phyloP scores from a whole-genome alignment of 2,113 vertebrate species.

The Clarias gariepinus region DNA sequence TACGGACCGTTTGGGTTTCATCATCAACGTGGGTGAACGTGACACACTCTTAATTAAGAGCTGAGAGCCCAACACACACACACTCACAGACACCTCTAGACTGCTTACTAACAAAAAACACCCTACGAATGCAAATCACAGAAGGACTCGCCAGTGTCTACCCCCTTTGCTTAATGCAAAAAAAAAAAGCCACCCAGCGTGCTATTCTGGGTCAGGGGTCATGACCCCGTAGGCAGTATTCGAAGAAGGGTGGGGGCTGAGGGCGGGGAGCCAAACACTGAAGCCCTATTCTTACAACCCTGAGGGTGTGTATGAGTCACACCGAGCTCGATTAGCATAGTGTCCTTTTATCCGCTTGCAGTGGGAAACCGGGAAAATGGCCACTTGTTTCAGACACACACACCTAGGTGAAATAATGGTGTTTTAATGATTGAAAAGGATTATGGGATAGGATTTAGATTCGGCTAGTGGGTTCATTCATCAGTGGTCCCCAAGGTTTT shows the following conservation, averaged over 20 bases:
- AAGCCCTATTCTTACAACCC: slow-evolving; percentile 29
- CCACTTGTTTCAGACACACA: neutral
- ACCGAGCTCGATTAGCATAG: slow-evolving; percentile 20
- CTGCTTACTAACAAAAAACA: slow-evolving; percentile 52
- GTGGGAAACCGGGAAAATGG: neutral
- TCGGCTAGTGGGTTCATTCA: neutral
- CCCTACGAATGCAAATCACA: slow-evolving; percentile 1
- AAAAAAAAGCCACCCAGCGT: slow-evolving; percentile 24
- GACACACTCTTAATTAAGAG: slow-evolving; percentile 22
- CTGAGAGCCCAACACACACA: neutral
- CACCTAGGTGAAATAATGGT: neutral
- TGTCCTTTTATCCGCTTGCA: slow-evolving; percentile 24
- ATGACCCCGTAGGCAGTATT: slow-evolving; percentile 26
- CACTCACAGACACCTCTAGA: slow-evolving; percentile 10
- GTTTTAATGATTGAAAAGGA: neutral
- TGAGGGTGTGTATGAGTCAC: slow-evolving; percentile 7
- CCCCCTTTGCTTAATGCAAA: slow-evolving; percentile 2
- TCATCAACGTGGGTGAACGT: neutral
- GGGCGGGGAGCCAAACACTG: neutral
- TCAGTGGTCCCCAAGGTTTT: neutral
- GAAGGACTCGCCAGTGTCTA: slow-evolving; percentile 13
- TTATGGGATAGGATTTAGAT: neutral
- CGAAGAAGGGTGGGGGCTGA: neutral
- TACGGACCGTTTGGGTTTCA: neutral
- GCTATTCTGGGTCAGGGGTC: slow-evolving; percentile 38